Conservation (phyloP, 2,797 vertebrate species). For the Ibycter americanus region DNA sequence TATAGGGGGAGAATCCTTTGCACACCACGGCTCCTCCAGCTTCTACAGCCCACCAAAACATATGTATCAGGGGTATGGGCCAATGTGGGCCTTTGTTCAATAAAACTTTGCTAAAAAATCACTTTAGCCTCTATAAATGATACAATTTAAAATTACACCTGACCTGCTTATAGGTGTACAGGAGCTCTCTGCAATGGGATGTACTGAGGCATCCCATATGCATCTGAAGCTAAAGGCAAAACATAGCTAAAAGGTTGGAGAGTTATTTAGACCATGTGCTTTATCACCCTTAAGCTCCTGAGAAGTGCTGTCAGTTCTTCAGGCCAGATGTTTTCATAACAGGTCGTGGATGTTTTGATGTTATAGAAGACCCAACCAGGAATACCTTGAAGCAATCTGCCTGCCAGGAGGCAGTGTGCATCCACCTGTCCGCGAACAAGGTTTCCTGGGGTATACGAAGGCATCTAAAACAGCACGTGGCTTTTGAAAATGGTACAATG, state of each 20-base stretch:
- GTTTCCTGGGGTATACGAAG: conserved; percentile 8
- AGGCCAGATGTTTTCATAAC: not conserved
- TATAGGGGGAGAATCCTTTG: not conserved
- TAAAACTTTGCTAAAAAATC: not conserved
- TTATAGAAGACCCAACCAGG: not conserved
- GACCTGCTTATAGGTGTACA: not conserved
- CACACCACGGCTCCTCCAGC: not conserved
- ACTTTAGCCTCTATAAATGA: not conserved
- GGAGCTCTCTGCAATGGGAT: not conserved
- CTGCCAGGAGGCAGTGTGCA: not conserved
- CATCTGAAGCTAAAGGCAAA: not conserved
- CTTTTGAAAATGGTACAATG: conserved; percentile 30
- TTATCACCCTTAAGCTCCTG: not conserved
- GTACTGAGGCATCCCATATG: not conserved
- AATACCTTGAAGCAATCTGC: not conserved
- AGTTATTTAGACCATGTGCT: not conserved
- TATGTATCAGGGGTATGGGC: not conserved
- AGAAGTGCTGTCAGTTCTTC: not conserved
- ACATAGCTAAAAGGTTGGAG: not conserved
- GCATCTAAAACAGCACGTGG: not conserved
- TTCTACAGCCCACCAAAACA: not conserved
- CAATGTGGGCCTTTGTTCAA: not conserved
- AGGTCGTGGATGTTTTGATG: not conserved
- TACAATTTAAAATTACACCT: not conserved
- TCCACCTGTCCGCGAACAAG: not conserved